These are phyloP conservation scores for Platycheirus rosarum DNA, from an alignment of 2,888 invertebrate species.

Conservation along the genomic window DNA sequence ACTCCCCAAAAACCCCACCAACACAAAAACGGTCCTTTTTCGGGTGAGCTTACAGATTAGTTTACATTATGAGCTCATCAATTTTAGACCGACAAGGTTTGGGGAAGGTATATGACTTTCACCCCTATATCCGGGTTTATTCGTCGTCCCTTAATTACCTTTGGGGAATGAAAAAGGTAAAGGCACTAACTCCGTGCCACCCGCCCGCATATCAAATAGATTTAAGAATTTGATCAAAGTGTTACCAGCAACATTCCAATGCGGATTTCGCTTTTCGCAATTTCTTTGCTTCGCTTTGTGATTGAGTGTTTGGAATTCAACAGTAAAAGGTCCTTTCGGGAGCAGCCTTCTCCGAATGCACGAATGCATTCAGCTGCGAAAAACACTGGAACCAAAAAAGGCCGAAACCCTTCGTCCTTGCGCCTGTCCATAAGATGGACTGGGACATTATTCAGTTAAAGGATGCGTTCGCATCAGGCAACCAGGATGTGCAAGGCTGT, in stretches of 20 bases:
- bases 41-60: slow-evolving; percentile 71
- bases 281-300: slow-evolving; percentile 32
- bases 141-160: slow-evolving; percentile 61
- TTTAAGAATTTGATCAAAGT: slow-evolving; percentile 41
- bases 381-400: slow-evolving; percentile 2
- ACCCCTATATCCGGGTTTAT: slow-evolving; percentile 59
- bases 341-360: slow-evolving; percentile 43
- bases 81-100: slow-evolving; percentile 62
- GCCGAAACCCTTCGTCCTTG: slow-evolving; percentile 41
- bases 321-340: slow-evolving; percentile 52
- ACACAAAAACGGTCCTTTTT: slow-evolving; percentile 61
- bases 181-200: slow-evolving; percentile 10
- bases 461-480: slow-evolving; percentile 60
- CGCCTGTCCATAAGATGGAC: slow-evolving; percentile 67
- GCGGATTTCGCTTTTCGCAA: slow-evolving; percentile 3
- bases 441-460: slow-evolving; percentile 46
- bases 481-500: slow-evolving; percentile 50
- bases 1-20: background rate
- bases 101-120: slow-evolving; percentile 26
- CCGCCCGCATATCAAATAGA: slow-evolving; percentile 43
- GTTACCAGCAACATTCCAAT: slow-evolving; percentile 40
- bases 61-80: slow-evolving; percentile 74
- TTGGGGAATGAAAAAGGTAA: slow-evolving; percentile 30
- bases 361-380: slow-evolving; percentile 59
- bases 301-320: slow-evolving; percentile 48